A percentile compares a stretch with the other conserved stretches of the same genome.
phyloP scores from a whole-genome alignment of 2,797 vertebrate species.

The Neosilurus hyrtlii region DNA sequence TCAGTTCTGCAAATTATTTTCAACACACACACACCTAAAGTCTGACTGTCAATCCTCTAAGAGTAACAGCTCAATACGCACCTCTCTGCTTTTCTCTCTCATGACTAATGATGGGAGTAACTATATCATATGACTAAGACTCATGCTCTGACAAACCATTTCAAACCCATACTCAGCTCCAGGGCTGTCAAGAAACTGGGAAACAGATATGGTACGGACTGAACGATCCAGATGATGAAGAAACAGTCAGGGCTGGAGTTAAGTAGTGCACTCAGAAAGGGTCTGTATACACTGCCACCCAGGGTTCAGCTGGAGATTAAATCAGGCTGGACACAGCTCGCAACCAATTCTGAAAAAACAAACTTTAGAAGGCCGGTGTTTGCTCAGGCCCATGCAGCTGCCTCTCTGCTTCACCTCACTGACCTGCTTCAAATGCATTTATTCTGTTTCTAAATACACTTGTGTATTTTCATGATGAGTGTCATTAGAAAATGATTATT shows the following conservation, averaged over 20 bases:
- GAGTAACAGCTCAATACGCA: background rate
- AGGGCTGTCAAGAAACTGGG: background rate
- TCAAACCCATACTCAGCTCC: background rate
- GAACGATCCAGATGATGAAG: constrained; percentile 22
- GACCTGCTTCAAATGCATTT: constrained; percentile 43
- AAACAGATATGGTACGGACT: constrained; percentile 14
- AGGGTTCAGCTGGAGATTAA: constrained; percentile 46
- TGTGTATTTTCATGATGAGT: constrained; percentile 29
- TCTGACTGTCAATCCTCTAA: constrained; percentile 4
- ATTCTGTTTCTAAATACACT: constrained; percentile 45
- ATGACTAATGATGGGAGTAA: constrained; percentile 8
- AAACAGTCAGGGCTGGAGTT: constrained; percentile 20
- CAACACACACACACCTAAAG: constrained; percentile 17
- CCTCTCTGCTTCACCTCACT: constrained; percentile 38
- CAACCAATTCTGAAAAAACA: constrained; percentile 47
- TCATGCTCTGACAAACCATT: constrained; percentile 19
- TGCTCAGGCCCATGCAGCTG: constrained; percentile 32
- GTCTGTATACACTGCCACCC: constrained; percentile 34
- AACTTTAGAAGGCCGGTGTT: constrained; percentile 37
- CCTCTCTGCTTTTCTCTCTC: background rate
- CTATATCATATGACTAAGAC: constrained; percentile 27
- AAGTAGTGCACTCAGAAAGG: constrained; percentile 16
- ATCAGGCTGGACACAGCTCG: constrained; percentile 37
- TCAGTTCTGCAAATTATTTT: constrained; percentile 28
- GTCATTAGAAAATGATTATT: constrained; percentile 35